phyloP scores from a whole-genome alignment of 2,113 vertebrate species.

The Psilopsiagon aurifrons region DNA sequence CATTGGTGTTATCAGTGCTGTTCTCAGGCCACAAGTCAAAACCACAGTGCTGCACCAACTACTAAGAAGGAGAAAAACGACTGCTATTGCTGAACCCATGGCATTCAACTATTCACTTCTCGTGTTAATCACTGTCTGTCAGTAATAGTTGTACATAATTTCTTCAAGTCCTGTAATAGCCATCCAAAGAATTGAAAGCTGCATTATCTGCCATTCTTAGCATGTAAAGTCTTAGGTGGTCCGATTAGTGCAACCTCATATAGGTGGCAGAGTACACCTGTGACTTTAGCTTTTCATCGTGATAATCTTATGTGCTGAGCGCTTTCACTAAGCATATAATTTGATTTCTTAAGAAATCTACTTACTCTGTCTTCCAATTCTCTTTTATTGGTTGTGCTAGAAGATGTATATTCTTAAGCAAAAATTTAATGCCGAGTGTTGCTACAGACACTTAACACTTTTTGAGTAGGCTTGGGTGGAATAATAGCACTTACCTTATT shows the following conservation, averaged over 20 bases:
- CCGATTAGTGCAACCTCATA: not conserved
- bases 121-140: not conserved
- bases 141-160: not conserved
- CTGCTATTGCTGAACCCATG: no score
- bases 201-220: not conserved
- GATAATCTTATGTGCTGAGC: not conserved
- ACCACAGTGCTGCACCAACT: no score
- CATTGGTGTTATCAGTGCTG: no score
- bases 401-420: not conserved
- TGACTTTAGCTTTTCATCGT: not conserved
- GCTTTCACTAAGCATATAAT: not conserved
- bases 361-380: not conserved
- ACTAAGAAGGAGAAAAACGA: no score
- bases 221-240: not conserved
- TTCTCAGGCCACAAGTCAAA: no score
- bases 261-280: not conserved
- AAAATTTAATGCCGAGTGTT: not conserved
- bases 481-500: not conserved
- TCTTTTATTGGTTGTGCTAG: not conserved
- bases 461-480: not conserved
- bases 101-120: not conserved
- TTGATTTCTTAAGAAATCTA: not conserved
- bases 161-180: not conserved
- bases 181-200: not conserved
- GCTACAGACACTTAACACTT: not conserved